A percentile compares a stretch with the other conserved stretches of the same genome.
Conservation (phyloP, 2,113 vertebrate genomes). For the Puntigrus tetrazona region DNA sequence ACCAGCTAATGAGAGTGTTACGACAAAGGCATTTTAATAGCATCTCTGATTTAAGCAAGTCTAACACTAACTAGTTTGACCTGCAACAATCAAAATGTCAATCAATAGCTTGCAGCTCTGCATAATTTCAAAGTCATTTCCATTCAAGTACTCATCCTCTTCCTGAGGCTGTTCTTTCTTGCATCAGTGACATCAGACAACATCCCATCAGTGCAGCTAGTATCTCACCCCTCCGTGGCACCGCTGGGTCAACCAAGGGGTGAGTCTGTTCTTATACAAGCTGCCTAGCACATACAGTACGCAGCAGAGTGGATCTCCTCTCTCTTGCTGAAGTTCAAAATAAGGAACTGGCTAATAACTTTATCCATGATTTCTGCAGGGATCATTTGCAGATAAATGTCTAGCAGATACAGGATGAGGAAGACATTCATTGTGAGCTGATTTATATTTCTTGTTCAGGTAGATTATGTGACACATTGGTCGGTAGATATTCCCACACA, state of each 20-base stretch:
- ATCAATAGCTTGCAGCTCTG: slow-evolving; percentile 21
- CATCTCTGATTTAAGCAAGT: slow-evolving; percentile 12
- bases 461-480: not conserved
- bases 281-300: not conserved
- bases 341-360: not conserved
- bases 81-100: slow-evolving; percentile 22
- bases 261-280: not conserved
- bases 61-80: slow-evolving; percentile 17
- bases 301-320: not conserved
- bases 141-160: slow-evolving; percentile 4
- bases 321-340: slow-evolving; percentile 14
- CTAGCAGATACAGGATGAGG: slow-evolving; percentile 51
- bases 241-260: not conserved
- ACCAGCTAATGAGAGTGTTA: not conserved
- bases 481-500: not conserved
- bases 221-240: not conserved
- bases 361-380: not conserved
- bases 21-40: not conserved
- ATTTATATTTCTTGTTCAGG: slow-evolving; percentile 33
- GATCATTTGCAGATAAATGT: slow-evolving; percentile 52
- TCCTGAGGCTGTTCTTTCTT: not conserved
- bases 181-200: too few species aligned
- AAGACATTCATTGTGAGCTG: slow-evolving; percentile 39
- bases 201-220: not conserved
- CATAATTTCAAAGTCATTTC: slow-evolving; percentile 24